Conservation (phyloP, 2,888 invertebrate species). For the Sphaerophoria rueppellii region DNA sequence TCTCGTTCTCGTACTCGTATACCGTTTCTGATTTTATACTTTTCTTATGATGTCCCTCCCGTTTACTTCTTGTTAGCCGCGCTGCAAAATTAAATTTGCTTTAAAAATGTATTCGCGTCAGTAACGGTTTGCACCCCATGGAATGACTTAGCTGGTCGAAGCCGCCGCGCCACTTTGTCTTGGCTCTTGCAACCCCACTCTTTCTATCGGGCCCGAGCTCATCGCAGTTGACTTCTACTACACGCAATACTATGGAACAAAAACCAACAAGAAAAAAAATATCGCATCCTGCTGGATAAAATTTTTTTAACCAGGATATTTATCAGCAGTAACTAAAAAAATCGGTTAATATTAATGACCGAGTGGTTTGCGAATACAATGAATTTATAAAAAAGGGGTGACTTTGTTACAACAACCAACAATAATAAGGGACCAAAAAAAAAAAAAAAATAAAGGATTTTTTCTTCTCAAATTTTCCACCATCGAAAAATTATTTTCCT, state of each 20-base stretch:
- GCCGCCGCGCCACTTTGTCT: neutral
- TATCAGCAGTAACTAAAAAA: constrained; percentile 72
- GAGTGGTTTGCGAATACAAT: constrained; percentile 72
- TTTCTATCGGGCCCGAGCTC: neutral
- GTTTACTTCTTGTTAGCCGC: constrained; percentile 27
- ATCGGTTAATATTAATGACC: constrained; percentile 74
- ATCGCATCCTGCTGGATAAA: constrained; percentile 68
- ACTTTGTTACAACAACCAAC: constrained; percentile 61
- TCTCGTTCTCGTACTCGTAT: constrained; percentile 51
- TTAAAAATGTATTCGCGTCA: constrained; percentile 73
- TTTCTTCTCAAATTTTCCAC: constrained; percentile 69
- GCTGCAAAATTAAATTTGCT: constrained; percentile 70
- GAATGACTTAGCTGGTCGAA: constrained; percentile 33
- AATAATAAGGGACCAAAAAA: constrained; percentile 32
- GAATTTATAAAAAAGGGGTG: constrained; percentile 66
- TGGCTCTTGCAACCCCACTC: neutral
- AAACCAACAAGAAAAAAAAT: constrained; percentile 44
- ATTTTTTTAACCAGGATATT: constrained; percentile 67
- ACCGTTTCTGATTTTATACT: constrained; percentile 18
- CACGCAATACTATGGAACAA: constrained; percentile 49
- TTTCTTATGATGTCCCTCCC: constrained; percentile 33
- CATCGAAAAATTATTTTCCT: constrained; percentile 71
- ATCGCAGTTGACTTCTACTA: constrained; percentile 36
- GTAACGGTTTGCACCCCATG: constrained; percentile 66
- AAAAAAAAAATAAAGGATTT: constrained; percentile 49